phyloP scores from a whole-genome alignment of 2,797 vertebrate genomes.

The Galaxias olidus region DNA sequence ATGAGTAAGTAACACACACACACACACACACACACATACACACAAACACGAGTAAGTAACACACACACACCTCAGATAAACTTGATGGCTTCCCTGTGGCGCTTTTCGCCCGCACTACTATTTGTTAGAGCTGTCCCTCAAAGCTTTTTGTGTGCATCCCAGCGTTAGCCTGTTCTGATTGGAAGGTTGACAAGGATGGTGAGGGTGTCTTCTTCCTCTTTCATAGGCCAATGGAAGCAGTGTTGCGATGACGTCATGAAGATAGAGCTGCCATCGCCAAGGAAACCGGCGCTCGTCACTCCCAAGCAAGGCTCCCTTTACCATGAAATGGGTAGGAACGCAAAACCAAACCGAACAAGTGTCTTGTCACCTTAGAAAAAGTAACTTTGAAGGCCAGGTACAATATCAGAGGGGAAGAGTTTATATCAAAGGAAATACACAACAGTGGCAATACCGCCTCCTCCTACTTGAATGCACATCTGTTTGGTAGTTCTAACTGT shows the following conservation, averaged over 20 bases:
- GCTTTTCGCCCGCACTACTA: neutral
- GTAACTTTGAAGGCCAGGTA: neutral
- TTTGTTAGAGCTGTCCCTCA: neutral
- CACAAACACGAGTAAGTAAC: too few relatives aligned
- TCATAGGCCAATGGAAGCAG: slow-evolving; percentile 90
- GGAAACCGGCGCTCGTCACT: slow-evolving; percentile 80
- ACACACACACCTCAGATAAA: neutral
- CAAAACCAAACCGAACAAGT: neutral
- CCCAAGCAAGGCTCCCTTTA: slow-evolving; percentile 92
- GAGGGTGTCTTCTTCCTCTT: slow-evolving; percentile 2
- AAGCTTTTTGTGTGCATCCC: neutral
- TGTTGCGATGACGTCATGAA: slow-evolving; percentile 95
- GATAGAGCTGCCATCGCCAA: slow-evolving; percentile 85
- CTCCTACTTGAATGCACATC: slow-evolving; percentile 42
- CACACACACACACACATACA: too few relatives aligned
- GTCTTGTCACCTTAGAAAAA: too few relatives aligned
- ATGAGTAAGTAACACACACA: slow-evolving; percentile 81
- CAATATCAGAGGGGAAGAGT: neutral
- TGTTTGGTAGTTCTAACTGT: slow-evolving; percentile 38
- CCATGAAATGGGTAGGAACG: slow-evolving; percentile 89
- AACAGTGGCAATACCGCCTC: neutral
- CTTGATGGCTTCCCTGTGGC: neutral
- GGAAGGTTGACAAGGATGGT: slow-evolving; percentile 10
- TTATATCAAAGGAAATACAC: neutral
- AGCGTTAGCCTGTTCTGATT: neutral